Conservation (phyloP, 1,140 invertebrate genomes). For the Philopotamus ludificatus region DNA sequence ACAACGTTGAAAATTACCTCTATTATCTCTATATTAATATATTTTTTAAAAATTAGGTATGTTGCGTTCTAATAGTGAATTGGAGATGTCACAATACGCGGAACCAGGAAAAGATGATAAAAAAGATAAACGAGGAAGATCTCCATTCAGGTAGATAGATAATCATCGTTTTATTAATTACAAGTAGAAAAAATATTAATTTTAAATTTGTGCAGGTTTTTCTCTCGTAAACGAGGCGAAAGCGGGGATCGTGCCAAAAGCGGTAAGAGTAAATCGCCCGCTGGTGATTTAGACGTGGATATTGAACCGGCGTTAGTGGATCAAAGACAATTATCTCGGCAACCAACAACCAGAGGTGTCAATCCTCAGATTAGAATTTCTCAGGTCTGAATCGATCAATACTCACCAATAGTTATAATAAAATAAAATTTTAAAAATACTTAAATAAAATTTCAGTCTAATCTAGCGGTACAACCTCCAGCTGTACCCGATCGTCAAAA, state of each 20-base stretch:
- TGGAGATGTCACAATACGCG: conserved; percentile 67
- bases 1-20: no score
- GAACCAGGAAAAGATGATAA: conserved; percentile 66
- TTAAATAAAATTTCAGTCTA: conserved; percentile 53
- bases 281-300: conserved; percentile 59
- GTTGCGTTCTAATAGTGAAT: conserved; percentile 71
- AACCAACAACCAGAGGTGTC: conserved; percentile 54
- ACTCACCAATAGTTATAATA: no score
- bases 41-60: no score
- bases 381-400: conserved; percentile 50
- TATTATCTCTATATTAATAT: no score
- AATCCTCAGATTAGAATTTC: conserved; percentile 60
- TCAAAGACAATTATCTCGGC: conserved; percentile 42
- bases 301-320: conserved; percentile 50
- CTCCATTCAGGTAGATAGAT: conserved; percentile 77
- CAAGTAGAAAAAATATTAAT: background rate
- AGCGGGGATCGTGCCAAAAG: conserved; percentile 61
- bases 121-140: conserved; percentile 81
- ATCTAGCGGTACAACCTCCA: conserved; percentile 65
- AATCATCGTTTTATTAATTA: background rate
- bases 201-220: conserved; percentile 63
- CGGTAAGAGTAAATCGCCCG: conserved; percentile 70
- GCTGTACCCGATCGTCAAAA: conserved; percentile 73
- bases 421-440: background rate
- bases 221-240: conserved; percentile 71